Base-by-base conservation (phyloP, 2,888 invertebrate genomes). In the Hylaea fasciaria region DNA sequence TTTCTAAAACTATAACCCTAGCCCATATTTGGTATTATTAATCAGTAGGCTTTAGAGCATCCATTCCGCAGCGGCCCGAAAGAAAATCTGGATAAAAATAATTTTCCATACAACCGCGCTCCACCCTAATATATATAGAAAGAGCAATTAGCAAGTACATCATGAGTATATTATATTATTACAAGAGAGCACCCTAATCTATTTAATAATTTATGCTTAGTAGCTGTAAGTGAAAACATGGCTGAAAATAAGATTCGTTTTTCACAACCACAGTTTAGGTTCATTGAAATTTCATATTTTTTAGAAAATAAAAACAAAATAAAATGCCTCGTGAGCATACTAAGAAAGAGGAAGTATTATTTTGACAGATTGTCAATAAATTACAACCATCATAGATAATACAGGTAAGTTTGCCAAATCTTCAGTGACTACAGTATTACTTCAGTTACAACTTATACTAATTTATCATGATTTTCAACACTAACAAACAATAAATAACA, bases 181-280 rank as follows among this genome's bases (percentile, higher is more conserved):
- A 68, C 70, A 72, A 68, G 72, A 69, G 70, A 81, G 77, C 76
- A 78, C 74, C 78, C 77, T 80, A 79, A 67, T 71, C 74, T 81
- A 77, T 67, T 60, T 62, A 43, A 69, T 70, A 53, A 62, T 67
- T 62, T 68, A 71, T 51, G 62, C 62, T 65, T 71, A 69, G 65
- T 64, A 68, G 65, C 70, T 68, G 46, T 71, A 68, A 70, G 76
- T 74, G 71, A 73, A 78, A 62, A 46, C 62, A 66, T 60, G 69
- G 74, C 70, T 73, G 73, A 64, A 67, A 65, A 69, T 69, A 69
- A 70, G 61, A 70, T 64, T 70, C 74, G 66, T 71, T 65, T 71
- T 64, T 83, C 82, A 81, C 69, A 77, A 77, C 75, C 74, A 65
- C 61, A 66, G 65, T 64, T 57, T 57, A 67, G 58, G 62, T 62